phyloP scores from a whole-genome alignment of 2,113 vertebrate species.

The Cebidichthys violaceus region DNA sequence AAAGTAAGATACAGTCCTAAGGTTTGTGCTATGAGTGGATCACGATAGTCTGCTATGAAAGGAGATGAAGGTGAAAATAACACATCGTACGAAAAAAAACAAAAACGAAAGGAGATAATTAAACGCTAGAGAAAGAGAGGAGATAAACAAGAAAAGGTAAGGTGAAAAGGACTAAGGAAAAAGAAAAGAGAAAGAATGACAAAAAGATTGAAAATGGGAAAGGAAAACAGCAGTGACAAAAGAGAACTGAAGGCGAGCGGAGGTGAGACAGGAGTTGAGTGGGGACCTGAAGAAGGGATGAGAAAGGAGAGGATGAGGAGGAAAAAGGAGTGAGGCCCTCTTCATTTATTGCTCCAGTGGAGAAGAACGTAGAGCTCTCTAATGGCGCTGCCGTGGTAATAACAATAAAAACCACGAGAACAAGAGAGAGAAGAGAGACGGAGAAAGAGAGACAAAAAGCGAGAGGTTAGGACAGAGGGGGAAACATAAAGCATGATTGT shows the following conservation, averaged over 20 bases:
- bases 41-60: not conserved
- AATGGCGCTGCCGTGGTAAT: constrained; percentile 99
- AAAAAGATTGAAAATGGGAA: constrained; percentile 1
- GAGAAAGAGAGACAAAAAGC: constrained; percentile 59
- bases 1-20: constrained; percentile 28
- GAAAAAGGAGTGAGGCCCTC: constrained; percentile 85
- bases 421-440: constrained; percentile 63
- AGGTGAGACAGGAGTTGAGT: constrained; percentile 51
- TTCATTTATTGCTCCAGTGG: constrained; percentile 99
- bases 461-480: constrained; percentile 71
- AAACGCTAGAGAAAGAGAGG: not conserved
- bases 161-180: not conserved
- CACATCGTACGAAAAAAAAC: not conserved
- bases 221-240: not conserved
- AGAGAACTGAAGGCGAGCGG: constrained; percentile 29
- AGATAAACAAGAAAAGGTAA: not conserved
- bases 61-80: constrained; percentile 4
- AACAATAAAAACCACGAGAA: constrained; percentile 86
- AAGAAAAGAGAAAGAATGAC: not conserved
- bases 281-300: constrained; percentile 62
- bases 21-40: constrained; percentile 27
- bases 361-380: constrained; percentile 99
- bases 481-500: constrained; percentile 74
- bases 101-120: not conserved
- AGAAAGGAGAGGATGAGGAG: constrained; percentile 71